Percentiles rank a stretch among this genome's conserved stretches.
Conservation (phyloP, 2,113 vertebrate genomes). For the Scomber japonicus region DNA sequence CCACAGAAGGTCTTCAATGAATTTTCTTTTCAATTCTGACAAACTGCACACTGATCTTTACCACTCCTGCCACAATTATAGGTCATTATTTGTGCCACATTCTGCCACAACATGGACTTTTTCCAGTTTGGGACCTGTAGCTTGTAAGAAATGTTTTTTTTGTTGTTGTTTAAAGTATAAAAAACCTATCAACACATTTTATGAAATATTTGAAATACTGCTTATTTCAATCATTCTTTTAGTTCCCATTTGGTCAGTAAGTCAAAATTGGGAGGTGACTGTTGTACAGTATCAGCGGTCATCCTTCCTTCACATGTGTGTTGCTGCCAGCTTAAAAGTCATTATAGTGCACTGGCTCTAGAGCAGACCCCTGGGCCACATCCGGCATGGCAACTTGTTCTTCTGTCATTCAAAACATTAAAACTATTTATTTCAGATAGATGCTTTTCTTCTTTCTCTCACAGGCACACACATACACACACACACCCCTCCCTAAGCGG, state of each 20-base stretch:
- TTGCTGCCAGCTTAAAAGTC: too few species aligned
- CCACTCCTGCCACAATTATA: neutral
- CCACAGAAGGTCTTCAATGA: too few species aligned
- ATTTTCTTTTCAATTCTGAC: too few species aligned
- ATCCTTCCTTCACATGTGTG: too few species aligned
- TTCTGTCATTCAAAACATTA: neutral
- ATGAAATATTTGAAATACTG: constrained; percentile 1
- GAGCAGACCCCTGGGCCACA: too few species aligned
- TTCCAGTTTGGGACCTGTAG: neutral
- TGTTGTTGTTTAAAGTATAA: neutral
- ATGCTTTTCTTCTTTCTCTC: neutral
- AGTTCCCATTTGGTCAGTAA: neutral
- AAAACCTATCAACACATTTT: neutral
- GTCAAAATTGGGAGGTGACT: neutral
- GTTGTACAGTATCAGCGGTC: too few species aligned
- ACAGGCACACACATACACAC: neutral
- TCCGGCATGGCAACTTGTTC: constrained; percentile 2
- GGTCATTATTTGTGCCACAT: neutral
- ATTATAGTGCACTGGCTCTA: too few species aligned
- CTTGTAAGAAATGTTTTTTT: neutral
- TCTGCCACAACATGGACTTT: neutral
- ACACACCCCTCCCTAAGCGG: constrained; percentile 28
- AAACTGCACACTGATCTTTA: too few species aligned
- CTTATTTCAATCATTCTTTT: neutral
- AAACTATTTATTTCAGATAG: constrained; percentile 5